Conservation (phyloP, 2,797 vertebrate species). For the Paramormyrops hopkinsi region DNA sequence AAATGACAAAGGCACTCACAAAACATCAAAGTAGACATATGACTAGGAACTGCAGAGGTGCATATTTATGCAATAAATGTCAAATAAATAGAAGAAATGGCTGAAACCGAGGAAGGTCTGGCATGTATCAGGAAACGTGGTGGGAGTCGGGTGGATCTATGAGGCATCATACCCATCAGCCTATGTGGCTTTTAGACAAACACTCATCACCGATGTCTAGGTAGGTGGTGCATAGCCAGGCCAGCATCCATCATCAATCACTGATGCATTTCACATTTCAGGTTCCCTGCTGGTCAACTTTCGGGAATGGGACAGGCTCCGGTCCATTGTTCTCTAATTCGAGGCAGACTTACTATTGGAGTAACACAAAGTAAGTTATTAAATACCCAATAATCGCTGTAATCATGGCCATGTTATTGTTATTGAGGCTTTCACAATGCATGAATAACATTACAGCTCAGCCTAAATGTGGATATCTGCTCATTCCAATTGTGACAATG, state of each 20-base stretch:
- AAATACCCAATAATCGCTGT: neutral
- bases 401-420: neutral
- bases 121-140: slow-evolving; percentile 30
- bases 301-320: slow-evolving; percentile 21
- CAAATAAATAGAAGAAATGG: neutral
- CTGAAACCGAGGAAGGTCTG: slow-evolving; percentile 35
- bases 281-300: slow-evolving; percentile 29
- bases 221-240: slow-evolving; percentile 48
- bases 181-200: slow-evolving; percentile 40
- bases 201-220: slow-evolving; percentile 43
- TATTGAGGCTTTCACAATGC: neutral
- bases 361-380: no score
- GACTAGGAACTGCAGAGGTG: neutral
- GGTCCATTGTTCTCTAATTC: neutral
- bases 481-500: neutral
- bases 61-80: neutral
- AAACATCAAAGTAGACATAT: neutral
- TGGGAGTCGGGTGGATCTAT: slow-evolving; percentile 28
- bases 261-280: slow-evolving; percentile 36
- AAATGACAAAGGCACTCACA: neutral
- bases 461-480: neutral
- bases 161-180: slow-evolving; percentile 35
- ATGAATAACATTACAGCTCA: neutral
- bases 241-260: slow-evolving; percentile 35
- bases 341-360: neutral